Percentiles rank a stretch among this genome's conserved stretches.
Conservation (phyloP, 2,113 vertebrate genomes). For the Coturnix japonica region DNA sequence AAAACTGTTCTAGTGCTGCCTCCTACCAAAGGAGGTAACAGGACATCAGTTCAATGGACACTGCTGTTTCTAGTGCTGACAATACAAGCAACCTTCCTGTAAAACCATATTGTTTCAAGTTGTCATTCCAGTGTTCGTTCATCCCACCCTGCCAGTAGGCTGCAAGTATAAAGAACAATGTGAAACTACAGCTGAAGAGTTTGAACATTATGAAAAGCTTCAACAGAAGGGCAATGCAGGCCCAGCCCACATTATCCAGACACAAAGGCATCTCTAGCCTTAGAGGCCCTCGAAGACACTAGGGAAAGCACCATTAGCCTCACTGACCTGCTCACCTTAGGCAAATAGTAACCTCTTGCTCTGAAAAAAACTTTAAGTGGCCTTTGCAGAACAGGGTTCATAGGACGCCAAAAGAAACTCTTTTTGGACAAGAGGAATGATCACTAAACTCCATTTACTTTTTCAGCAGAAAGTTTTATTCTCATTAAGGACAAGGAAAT, state of each 20-base stretch:
- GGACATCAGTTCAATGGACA: background rate
- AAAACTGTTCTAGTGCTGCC: background rate
- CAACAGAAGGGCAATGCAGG: background rate
- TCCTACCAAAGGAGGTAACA: background rate
- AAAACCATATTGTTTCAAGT: background rate
- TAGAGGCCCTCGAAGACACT: background rate
- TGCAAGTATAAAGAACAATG: background rate
- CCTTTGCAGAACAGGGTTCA: background rate
- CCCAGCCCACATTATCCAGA: background rate
- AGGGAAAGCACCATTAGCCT: background rate
- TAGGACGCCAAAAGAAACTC: background rate
- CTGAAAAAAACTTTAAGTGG: background rate
- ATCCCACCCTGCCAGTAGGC: background rate
- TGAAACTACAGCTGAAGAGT: background rate
- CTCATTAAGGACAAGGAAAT: conserved; percentile 70
- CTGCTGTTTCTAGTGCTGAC: background rate
- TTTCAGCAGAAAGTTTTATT: conserved; percentile 79
- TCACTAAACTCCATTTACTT: background rate
- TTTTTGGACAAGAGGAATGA: background rate
- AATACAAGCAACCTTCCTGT: background rate
- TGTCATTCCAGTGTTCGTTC: background rate
- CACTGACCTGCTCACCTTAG: background rate
- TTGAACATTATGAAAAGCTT: background rate
- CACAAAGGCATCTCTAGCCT: rapidly evolving
- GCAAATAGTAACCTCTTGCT: background rate